phyloP scores from a whole-genome alignment of 2,113 vertebrate species.

The Cinclus mexicanus region DNA sequence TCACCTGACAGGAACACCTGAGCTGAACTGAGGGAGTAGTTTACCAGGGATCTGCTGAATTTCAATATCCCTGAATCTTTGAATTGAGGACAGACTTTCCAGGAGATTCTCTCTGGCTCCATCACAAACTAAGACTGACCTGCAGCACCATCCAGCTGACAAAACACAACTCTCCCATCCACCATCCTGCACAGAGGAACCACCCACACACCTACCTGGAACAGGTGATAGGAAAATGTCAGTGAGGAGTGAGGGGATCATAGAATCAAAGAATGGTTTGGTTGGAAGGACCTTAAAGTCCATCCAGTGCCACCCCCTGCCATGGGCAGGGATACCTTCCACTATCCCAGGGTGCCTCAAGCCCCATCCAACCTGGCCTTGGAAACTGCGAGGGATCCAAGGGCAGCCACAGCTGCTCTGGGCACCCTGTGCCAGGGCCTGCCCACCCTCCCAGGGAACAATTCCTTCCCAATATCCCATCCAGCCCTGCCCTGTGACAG shows the following conservation, averaged over 20 bases:
- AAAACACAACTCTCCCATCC: neutral
- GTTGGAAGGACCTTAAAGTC: neutral
- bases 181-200: neutral
- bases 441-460: accelerated
- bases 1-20: neutral
- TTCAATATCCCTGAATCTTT: neutral
- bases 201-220: neutral
- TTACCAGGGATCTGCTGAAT: neutral
- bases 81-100: neutral
- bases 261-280: neutral
- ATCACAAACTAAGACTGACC: neutral
- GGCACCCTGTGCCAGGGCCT: neutral
- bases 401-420: neutral
- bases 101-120: neutral
- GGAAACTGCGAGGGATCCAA: neutral
- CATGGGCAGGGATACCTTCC: neutral
- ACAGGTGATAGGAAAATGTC: neutral
- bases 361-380: neutral
- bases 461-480: neutral
- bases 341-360: accelerated
- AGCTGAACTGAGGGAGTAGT: neutral
- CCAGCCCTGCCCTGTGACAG: accelerated
- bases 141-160: neutral
- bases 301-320: neutral
- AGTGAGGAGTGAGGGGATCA: neutral